Evolutionary conservation across 2,888 invertebrate genomes (phyloP).

Genomic region (Trichopoda pennipes): DNA sequence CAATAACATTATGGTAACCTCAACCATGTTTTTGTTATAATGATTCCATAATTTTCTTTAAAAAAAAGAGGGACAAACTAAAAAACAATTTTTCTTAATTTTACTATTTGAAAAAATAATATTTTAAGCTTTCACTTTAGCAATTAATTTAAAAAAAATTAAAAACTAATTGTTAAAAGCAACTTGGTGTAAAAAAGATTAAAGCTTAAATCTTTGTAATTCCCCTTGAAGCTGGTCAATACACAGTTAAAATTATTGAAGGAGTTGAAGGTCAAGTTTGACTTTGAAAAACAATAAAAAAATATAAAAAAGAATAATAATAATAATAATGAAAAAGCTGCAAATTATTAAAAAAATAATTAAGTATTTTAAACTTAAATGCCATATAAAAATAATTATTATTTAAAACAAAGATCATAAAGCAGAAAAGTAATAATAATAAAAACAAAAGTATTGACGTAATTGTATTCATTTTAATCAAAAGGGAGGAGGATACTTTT

Average conservation of each 20-base stretch:
- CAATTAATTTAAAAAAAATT: too few species aligned
- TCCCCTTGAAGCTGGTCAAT: background rate
- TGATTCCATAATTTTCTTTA: too few species aligned
- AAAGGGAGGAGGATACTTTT: background rate
- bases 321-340: conserved; percentile 9
- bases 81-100: too few species aligned
- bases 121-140: too few species aligned
- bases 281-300: background rate
- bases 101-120: too few species aligned
- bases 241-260: background rate
- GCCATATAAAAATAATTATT: background rate
- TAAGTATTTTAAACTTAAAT: too few species aligned
- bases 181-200: background rate
- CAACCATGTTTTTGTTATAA: too few species aligned
- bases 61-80: too few species aligned
- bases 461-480: conserved; percentile 26
- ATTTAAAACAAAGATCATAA: background rate
- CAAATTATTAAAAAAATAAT: background rate
- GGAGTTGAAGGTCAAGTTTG: conserved; percentile 10
- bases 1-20: too few species aligned
- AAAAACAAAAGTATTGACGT: conserved; percentile 50
- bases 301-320: too few species aligned
- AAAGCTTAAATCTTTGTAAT: background rate
- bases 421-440: conserved; percentile 18
- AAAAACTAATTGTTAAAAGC: too few species aligned